These are phyloP conservation scores for Cololabis saira DNA, from an alignment of 2,113 vertebrate species.

Conservation along the genomic window DNA sequence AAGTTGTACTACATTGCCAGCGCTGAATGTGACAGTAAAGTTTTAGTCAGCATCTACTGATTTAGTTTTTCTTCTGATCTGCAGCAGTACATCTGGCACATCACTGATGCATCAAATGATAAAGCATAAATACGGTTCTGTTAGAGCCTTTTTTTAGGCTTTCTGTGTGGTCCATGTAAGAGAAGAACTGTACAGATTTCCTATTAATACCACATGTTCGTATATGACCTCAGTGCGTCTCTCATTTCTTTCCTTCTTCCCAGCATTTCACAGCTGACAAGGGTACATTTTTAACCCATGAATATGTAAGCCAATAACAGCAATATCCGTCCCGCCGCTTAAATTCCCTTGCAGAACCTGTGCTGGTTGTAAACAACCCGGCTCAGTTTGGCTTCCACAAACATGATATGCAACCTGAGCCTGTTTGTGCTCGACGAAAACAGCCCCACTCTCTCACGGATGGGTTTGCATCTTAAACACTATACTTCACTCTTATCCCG, in stretches of 20 bases:
- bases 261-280: conserved; percentile 30
- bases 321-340: conserved; percentile 52
- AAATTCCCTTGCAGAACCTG: conserved; percentile 45
- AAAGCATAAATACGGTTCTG: background rate
- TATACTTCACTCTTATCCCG: conserved; percentile 47
- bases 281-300: conserved; percentile 60
- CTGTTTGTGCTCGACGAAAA: conserved; percentile 57
- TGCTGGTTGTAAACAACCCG: conserved; percentile 61
- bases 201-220: conserved; percentile 46
- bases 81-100: conserved; percentile 2
- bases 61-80: background rate
- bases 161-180: conserved; percentile 47
- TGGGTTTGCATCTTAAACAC: conserved; percentile 50
- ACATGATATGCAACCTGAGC: conserved; percentile 68
- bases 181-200: conserved; percentile 31
- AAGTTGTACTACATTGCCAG: background rate
- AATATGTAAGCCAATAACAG: conserved; percentile 62
- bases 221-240: conserved; percentile 37
- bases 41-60: conserved; percentile 1
- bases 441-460: conserved; percentile 37
- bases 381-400: conserved; percentile 58
- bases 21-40: background rate
- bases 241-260: conserved; percentile 34
- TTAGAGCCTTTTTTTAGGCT: conserved; percentile 4
- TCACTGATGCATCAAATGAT: background rate